Conservation (phyloP, 2,797 vertebrate species). For the Etheostoma nigrum region DNA sequence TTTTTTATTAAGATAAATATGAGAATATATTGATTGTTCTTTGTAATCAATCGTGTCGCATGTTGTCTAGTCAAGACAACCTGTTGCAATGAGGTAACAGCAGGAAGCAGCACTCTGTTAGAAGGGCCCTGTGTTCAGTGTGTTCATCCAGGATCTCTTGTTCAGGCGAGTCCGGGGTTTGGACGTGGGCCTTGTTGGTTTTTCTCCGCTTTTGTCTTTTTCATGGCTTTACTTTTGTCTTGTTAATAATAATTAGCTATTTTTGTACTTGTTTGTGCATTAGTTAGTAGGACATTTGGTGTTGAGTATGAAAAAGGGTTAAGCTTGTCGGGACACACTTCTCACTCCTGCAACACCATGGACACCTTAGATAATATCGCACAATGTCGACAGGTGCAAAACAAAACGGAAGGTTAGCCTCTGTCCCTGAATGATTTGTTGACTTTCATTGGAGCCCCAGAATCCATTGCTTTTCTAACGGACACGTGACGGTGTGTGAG, state of each 20-base stretch:
- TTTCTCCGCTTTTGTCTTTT: background rate
- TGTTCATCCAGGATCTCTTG: background rate
- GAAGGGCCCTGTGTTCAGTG: too few species aligned
- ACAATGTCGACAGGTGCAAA: background rate
- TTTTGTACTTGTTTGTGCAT: background rate
- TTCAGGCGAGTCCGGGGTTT: background rate
- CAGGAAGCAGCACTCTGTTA: too few species aligned
- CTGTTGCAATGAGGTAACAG: background rate
- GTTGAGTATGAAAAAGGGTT: background rate
- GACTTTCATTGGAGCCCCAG: background rate
- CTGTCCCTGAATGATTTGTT: background rate
- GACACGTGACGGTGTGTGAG: conserved; percentile 33
- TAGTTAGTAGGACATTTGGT: background rate
- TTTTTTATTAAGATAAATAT: background rate
- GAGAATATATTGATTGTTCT: too few species aligned
- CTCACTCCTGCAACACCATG: too few species aligned
- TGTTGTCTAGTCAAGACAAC: background rate
- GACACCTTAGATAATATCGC: background rate
- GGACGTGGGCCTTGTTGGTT: background rate
- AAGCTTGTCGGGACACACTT: background rate
- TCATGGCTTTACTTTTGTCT: background rate
- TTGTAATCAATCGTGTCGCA: background rate
- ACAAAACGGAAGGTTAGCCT: background rate
- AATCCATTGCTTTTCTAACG: conserved; percentile 5
- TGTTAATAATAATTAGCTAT: background rate